Percentiles rank a stretch among this genome's conserved stretches.
phyloP scores from a whole-genome alignment of 2,888 invertebrate species.

The Melikaiella ostensackeni region DNA sequence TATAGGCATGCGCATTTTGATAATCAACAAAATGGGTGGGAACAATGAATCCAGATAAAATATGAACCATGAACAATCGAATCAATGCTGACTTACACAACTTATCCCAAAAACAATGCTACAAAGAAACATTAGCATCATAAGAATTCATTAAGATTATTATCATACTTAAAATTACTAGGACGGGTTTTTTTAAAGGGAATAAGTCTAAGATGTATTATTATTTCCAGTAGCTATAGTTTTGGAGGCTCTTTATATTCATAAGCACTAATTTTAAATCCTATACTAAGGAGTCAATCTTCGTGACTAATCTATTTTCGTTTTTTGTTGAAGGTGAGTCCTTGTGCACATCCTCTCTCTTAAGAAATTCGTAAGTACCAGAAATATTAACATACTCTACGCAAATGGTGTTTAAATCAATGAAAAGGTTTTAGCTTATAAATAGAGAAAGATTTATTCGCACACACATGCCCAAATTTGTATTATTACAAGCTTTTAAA shows the following conservation, averaged over 20 bases:
- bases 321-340: slow-evolving; percentile 21
- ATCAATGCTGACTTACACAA: slow-evolving; percentile 8
- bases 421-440: too few relatives aligned
- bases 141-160: neutral
- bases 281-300: neutral
- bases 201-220: neutral
- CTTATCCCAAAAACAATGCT: neutral
- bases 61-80: slow-evolving; percentile 23
- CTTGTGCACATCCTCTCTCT: neutral
- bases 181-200: neutral
- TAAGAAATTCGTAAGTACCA: neutral
- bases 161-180: neutral
- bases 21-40: neutral
- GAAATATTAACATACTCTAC: neutral
- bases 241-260: neutral
- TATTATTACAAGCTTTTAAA: too few relatives aligned
- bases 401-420: too few relatives aligned
- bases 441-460: neutral
- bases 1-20: neutral
- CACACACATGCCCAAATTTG: neutral
- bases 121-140: neutral
- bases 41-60: neutral
- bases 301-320: neutral
- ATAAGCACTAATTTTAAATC: neutral
- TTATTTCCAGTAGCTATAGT: neutral